Base-by-base conservation (phyloP, 2,797 vertebrate genomes). In the Gobio occitaniae region DNA sequence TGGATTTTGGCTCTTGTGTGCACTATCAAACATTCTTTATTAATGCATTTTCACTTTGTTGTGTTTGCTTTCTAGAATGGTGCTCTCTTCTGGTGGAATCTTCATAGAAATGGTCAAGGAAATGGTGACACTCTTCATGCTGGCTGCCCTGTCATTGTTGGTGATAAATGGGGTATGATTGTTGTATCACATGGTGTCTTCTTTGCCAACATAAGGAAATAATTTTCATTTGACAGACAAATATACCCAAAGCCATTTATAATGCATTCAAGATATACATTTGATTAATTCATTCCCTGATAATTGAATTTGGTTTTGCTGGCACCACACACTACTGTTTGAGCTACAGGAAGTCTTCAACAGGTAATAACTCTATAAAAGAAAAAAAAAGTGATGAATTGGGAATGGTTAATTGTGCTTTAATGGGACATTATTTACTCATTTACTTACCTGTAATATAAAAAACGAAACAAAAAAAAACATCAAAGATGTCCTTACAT, bases 31-130 rank as follows among this genome's bases (percentile, higher is more conserved):
- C 25, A 25, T 52, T 32, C n/a, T 47, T 76, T 78, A 17, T 36
- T 32, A 77, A 21, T 66, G 52, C 74, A 6, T 36, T 65, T 50
- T 38, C 3, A 10, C 13, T 50, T 21, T 56, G 66, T 13, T 36
- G 7, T 77, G 56, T 80, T 13, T 54, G 25, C 75, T 29, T 92
- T 2, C 0, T 92, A 99, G 98, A 98, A 97, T 0, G 96, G 97
- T 0, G 98, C 97, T 25, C 93, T 99, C 25, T 98, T 99, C 94
- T 99, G 98, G 98, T 99, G 98, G 98, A 99, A 99, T 91, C 96
- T 99, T 70, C 96, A 90, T 21, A 96, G 93, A 91, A 99, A 96
- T 0, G 98, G 98, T 16, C 89, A 93, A 0, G 97, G 97, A 0
- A 92, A 98, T 0, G 93, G 25, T 0, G 96, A 97, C 93, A 98